These are phyloP conservation scores for Cataglyphis albicans DNA, from an alignment of 2,888 invertebrate species.

Conservation along the genomic window DNA sequence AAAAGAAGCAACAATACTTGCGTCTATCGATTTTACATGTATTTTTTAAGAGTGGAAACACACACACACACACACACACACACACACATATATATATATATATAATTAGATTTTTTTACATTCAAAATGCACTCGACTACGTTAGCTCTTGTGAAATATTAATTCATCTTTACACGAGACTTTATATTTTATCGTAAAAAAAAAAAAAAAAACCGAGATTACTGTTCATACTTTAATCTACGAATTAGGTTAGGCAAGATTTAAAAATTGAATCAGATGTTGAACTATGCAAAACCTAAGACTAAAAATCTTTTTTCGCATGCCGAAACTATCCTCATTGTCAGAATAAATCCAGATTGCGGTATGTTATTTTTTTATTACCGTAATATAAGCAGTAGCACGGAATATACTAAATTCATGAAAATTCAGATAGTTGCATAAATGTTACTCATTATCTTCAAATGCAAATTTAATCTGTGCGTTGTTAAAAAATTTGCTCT, in stretches of 20 bases:
- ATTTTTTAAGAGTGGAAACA: background rate
- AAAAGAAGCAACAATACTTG: too few relatives aligned
- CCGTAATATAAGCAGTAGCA: background rate
- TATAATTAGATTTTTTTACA: too few relatives aligned
- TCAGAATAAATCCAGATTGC: conserved; percentile 12
- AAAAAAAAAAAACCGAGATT: background rate
- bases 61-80: too few relatives aligned
- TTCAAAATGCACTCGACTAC: background rate
- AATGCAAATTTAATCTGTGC: conserved; percentile 30
- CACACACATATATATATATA: too few relatives aligned
- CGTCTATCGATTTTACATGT: too few relatives aligned
- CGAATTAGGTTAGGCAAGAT: conserved; percentile 31
- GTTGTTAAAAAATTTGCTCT: conserved; percentile 32
- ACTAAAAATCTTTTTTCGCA: background rate
- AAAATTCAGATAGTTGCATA: conserved; percentile 25
- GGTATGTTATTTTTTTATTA: conserved; percentile 3
- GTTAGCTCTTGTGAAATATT: background rate
- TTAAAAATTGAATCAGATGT: conserved; percentile 22
- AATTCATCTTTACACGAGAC: background rate
- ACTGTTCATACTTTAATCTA: conserved; percentile 3
- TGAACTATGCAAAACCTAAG: conserved; percentile 1
- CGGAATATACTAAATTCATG: conserved; percentile 22
- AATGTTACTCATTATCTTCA: conserved; percentile 37
- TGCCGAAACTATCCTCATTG: conserved; percentile 22
- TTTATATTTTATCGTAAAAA: background rate